Percentiles rank a stretch among this genome's conserved stretches.
Evolutionary conservation across 30 jellyfish, hydroid and myxozoan genomes (phyloP).

Genomic region (Turritopsis rubra): DNA sequence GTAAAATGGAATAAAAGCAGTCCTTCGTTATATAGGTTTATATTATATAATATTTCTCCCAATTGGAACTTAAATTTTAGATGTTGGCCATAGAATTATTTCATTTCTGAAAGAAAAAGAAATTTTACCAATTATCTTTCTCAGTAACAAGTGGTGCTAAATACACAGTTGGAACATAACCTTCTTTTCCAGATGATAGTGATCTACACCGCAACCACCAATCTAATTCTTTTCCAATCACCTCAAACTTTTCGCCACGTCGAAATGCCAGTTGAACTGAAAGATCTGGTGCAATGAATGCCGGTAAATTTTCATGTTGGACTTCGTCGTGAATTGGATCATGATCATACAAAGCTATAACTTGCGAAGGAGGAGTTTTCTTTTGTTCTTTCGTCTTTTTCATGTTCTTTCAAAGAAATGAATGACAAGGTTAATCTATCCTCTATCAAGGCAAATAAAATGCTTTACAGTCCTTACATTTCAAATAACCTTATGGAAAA

Average conservation of each 20-base stretch:
- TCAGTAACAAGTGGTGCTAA: constrained; percentile 25
- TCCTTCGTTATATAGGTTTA: too few relatives aligned
- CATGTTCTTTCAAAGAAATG: neutral
- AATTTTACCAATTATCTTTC: neutral
- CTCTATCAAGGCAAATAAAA: too few relatives aligned
- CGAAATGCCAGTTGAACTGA: constrained; percentile 14
- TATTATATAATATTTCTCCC: too few relatives aligned
- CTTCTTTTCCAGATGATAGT: constrained; percentile 20
- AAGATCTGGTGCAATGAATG: constrained; percentile 25
- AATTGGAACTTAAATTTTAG: neutral
- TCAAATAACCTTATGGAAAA: too few relatives aligned
- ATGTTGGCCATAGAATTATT: neutral
- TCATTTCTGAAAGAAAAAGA: neutral
- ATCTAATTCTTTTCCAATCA: constrained; percentile 26
- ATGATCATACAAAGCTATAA: constrained; percentile 37
- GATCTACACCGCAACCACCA: constrained; percentile 41
- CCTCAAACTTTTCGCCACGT: constrained; percentile 34
- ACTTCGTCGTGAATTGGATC: constrained; percentile 28
- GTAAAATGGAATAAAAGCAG: too few relatives aligned
- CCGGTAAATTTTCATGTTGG: neutral
- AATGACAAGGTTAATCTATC: neutral
- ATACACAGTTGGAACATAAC: constrained; percentile 33
- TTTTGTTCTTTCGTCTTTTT: neutral
- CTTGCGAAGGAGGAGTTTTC: constrained; percentile 31
- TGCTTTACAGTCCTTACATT: too few relatives aligned